Percentiles rank a stretch among this genome's conserved stretches.
These are phyloP conservation scores for Halictus rubicundus DNA, from an alignment of 1,140 invertebrate genomes.

Conservation along the genomic window DNA sequence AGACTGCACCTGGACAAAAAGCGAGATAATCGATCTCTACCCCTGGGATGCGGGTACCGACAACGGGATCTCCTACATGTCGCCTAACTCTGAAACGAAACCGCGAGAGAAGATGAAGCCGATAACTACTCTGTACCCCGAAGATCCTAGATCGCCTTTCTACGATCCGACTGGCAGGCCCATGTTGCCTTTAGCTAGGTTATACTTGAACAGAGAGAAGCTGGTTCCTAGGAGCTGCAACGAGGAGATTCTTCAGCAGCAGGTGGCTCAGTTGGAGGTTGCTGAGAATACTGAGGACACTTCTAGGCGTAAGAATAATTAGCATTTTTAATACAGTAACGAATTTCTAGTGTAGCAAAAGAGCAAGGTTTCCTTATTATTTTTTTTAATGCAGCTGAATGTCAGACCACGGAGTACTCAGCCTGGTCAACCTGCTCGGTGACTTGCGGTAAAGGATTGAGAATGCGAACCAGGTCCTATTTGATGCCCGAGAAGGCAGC, in stretches of 20 bases:
- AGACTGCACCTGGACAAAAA: slow-evolving; percentile 93
- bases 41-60: slow-evolving; percentile 98
- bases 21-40: slow-evolving; percentile 90
- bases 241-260: slow-evolving; percentile 83
- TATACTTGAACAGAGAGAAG: slow-evolving; percentile 87
- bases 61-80: slow-evolving; percentile 95
- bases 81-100: slow-evolving; percentile 90
- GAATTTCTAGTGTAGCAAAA: no score
- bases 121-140: slow-evolving; percentile 93
- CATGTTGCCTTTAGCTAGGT: slow-evolving; percentile 91
- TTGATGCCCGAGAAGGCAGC: slow-evolving; percentile 88
- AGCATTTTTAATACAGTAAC: no score
- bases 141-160: slow-evolving; percentile 94
- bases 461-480: slow-evolving; percentile 90
- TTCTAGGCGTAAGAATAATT: slow-evolving; percentile 83
- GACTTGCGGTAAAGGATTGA: slow-evolving; percentile 92
- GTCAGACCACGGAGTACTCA: slow-evolving; percentile 87
- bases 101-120: slow-evolving; percentile 93
- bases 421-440: slow-evolving; percentile 91
- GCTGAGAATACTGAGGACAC: slow-evolving; percentile 88
- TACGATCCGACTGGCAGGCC: slow-evolving; percentile 88
- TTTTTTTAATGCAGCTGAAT: slow-evolving; percentile 84
- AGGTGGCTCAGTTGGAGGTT: slow-evolving; percentile 82
- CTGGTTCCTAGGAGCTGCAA: slow-evolving; percentile 88
- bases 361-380: not conserved